Evolutionary conservation across 2,113 vertebrate genomes (phyloP).

Genomic region (Isurus oxyrinchus): DNA sequence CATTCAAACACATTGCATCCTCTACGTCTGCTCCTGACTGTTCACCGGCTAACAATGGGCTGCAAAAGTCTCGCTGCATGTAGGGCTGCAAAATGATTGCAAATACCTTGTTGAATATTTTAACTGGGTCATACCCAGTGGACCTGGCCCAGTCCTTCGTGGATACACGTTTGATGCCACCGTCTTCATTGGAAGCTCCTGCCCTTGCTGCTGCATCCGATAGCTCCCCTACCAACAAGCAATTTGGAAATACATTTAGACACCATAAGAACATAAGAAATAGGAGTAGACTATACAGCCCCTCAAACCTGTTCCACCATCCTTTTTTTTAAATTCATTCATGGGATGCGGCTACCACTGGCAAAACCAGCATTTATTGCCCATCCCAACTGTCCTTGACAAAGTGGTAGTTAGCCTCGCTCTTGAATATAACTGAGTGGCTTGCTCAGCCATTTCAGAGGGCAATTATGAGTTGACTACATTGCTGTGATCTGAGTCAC

Average conservation of each 20-base stretch:
- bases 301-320: background rate
- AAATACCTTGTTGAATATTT: slow-evolving; percentile 91
- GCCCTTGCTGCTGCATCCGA: slow-evolving; percentile 79
- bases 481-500: background rate
- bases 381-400: background rate
- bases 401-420: background rate
- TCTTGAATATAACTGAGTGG: background rate
- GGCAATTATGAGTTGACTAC: background rate
- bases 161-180: slow-evolving; percentile 87
- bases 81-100: slow-evolving; percentile 44
- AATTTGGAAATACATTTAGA: slow-evolving; percentile 32
- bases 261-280: background rate
- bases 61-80: background rate
- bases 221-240: slow-evolving; percentile 71
- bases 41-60: background rate
- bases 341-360: background rate
- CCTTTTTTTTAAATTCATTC: background rate
- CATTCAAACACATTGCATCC: background rate
- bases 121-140: slow-evolving; percentile 82
- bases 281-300: background rate
- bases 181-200: slow-evolving; percentile 81
- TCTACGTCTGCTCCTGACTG: background rate
- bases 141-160: slow-evolving; percentile 95
- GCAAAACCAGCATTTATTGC: background rate
- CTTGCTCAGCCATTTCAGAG: background rate